Percentiles rank a stretch among this genome's conserved stretches.
Conservation (phyloP, 2,888 invertebrate species). For the Hydrotaea cyrtoneurina region DNA sequence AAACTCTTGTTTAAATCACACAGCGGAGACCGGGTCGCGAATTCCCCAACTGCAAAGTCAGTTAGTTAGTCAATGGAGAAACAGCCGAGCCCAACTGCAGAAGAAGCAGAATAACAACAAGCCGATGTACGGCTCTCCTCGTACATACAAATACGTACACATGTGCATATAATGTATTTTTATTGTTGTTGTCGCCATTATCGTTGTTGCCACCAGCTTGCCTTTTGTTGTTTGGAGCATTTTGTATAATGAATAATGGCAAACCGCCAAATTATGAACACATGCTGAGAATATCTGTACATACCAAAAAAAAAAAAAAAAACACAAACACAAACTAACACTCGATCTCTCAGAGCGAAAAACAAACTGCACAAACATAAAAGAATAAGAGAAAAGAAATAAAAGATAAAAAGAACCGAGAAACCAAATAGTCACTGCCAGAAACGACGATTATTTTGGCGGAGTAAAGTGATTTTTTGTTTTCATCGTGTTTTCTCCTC, state of each 20-base stretch:
- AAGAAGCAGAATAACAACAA: not conserved
- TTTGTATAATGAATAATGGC: slow-evolving; percentile 71
- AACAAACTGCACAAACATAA: not conserved
- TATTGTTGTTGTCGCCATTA: not conserved
- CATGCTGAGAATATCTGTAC: slow-evolving; percentile 68
- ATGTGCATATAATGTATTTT: slow-evolving; percentile 37
- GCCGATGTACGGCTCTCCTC: not conserved
- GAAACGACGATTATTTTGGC: slow-evolving; percentile 45
- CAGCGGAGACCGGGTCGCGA: not conserved
- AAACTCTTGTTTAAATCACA: slow-evolving; percentile 45
- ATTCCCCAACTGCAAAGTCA: slow-evolving; percentile 47
- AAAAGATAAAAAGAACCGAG: slow-evolving; percentile 30
- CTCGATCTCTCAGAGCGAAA: slow-evolving; percentile 4
- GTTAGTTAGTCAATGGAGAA: slow-evolving; percentile 6
- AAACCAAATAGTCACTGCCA: slow-evolving; percentile 50
- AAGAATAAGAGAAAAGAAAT: slow-evolving; percentile 34
- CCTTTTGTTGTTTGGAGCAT: slow-evolving; percentile 48
- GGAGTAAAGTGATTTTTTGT: not conserved
- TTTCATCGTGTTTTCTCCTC: too few species aligned
- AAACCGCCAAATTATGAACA: slow-evolving; percentile 78
- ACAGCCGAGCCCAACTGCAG: not conserved
- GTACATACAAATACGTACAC: too few species aligned
- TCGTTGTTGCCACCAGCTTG: slow-evolving; percentile 46
- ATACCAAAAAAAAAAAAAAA: slow-evolving; percentile 26
- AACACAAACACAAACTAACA: not conserved